phyloP scores from a whole-genome alignment of 2,797 vertebrate genomes.

The Rhinoraja longicauda region DNA sequence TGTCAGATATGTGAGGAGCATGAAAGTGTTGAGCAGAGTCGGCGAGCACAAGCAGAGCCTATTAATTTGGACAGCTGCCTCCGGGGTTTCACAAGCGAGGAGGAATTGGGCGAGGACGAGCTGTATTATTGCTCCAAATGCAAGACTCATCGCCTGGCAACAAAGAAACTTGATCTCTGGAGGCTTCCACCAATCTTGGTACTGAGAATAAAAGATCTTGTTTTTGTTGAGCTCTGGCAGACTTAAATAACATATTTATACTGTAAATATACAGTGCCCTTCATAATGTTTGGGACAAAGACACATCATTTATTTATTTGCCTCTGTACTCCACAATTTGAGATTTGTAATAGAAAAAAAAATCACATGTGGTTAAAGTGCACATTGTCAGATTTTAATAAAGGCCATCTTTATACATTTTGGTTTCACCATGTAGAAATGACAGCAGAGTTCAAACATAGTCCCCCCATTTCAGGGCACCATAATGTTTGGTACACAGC shows the following conservation, averaged over 20 bases:
- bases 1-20: conserved; percentile 87
- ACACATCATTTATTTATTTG: too few species aligned
- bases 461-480: too few species aligned
- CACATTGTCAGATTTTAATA: too few species aligned
- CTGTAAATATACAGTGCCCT: too few species aligned
- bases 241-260: background rate
- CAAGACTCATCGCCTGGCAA: conserved; percentile 89
- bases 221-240: background rate
- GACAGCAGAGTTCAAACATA: too few species aligned
- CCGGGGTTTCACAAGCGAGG: conserved; percentile 90
- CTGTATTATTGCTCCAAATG: conserved; percentile 99
- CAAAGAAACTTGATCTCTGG: conserved; percentile 97
- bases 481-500: too few species aligned
- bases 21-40: conserved; percentile 86
- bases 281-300: too few species aligned
- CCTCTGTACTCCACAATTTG: too few species aligned
- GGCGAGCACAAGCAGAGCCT: conserved; percentile 88
- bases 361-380: too few species aligned
- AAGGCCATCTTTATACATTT: too few species aligned
- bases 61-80: conserved; percentile 95
- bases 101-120: conserved; percentile 92
- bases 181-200: conserved; percentile 93
- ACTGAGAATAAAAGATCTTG: conserved; percentile 39
- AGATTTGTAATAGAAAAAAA: too few species aligned
- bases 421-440: too few species aligned